Evolutionary conservation across 2,888 invertebrate genomes (phyloP).

Genomic region (Nymphalis c-album): DNA sequence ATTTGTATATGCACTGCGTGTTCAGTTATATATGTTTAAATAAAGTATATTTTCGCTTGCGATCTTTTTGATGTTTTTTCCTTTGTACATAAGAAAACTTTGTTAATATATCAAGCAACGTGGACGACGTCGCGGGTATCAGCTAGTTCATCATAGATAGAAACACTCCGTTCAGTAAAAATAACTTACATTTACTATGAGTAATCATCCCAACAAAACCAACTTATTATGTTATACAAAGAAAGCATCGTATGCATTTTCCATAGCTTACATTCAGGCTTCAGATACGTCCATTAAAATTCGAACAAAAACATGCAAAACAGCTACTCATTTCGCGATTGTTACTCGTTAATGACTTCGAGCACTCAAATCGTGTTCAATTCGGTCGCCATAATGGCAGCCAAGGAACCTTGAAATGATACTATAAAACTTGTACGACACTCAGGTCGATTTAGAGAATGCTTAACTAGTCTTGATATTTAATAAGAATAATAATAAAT

Average conservation of each 20-base stretch:
- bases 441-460: conserved; percentile 53
- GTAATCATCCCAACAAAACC: neutral
- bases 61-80: too few relatives aligned
- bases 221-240: conserved; percentile 9
- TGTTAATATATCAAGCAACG: too few relatives aligned
- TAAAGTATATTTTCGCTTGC: too few relatives aligned
- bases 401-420: conserved; percentile 59
- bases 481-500: too few relatives aligned
- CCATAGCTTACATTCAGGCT: conserved; percentile 4
- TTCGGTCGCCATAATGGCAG: conserved; percentile 53
- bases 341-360: conserved; percentile 43
- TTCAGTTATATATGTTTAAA: too few relatives aligned
- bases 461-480: conserved; percentile 49
- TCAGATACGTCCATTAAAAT: conserved; percentile 20
- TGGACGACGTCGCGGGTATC: too few relatives aligned
- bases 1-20: too few relatives aligned
- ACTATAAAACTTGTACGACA: conserved; percentile 64
- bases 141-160: too few relatives aligned
- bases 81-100: too few relatives aligned
- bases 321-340: conserved; percentile 38
- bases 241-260: conserved; percentile 13
- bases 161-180: too few relatives aligned
- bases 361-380: conserved; percentile 43
- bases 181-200: neutral
- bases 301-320: conserved; percentile 33